A percentile compares a stretch with the other conserved stretches of the same genome.
These are phyloP conservation scores for Myotis lucifugus DNA, from an alignment of 2,113 vertebrate genomes.

Conservation along the genomic window DNA sequence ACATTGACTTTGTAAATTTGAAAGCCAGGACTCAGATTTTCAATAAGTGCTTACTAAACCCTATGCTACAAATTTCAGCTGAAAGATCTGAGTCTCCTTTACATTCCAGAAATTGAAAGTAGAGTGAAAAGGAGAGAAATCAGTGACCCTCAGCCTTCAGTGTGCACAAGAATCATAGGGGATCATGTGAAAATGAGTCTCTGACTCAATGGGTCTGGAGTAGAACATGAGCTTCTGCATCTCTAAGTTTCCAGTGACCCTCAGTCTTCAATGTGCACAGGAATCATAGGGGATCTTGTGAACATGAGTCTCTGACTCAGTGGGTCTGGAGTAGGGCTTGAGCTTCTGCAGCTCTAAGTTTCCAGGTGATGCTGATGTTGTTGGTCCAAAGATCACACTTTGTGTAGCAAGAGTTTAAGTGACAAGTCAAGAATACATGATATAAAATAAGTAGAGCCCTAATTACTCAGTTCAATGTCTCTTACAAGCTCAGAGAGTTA, in stretches of 20 bases:
- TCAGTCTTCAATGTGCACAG: neutral
- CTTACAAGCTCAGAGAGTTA: neutral
- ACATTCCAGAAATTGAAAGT: neutral
- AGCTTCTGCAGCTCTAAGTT: neutral
- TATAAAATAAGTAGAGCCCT: neutral
- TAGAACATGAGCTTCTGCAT: neutral
- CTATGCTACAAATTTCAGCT: neutral
- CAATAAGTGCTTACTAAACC: conserved; percentile 28
- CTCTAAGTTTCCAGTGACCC: conserved; percentile 10
- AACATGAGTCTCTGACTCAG: neutral
- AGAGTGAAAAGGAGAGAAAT: neutral
- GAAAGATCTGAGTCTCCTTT: neutral
- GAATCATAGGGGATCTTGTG: neutral
- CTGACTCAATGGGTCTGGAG: neutral
- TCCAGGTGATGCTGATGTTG: neutral
- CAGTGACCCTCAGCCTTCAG: neutral
- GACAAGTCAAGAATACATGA: neutral
- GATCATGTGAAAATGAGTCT: neutral
- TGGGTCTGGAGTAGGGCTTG: neutral
- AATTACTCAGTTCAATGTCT: neutral
- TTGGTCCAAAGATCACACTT: neutral
- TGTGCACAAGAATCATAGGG: neutral
- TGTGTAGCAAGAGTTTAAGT: neutral
- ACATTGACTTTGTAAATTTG: neutral
- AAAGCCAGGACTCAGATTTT: conserved; percentile 50